Evolutionary conservation across 1,140 invertebrate species (phyloP).

Genomic region (Panulirus ornatus): DNA sequence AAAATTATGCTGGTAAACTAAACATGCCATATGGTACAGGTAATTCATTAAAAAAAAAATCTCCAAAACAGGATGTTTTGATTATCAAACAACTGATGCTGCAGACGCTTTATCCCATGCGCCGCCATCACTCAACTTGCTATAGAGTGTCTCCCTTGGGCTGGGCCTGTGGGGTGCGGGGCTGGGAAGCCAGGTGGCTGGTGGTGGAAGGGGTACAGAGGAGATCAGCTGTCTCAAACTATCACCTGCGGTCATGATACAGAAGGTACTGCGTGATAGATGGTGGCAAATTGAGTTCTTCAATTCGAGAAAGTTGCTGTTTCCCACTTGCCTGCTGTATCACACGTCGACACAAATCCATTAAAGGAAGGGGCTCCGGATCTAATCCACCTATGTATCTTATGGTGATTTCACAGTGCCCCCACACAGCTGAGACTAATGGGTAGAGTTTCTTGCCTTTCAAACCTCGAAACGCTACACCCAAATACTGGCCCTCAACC

Average conservation of each 20-base stretch:
- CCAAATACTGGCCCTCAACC: slow-evolving; percentile 98
- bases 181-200: slow-evolving; percentile 31
- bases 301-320: slow-evolving; percentile 90
- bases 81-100: slow-evolving; percentile 70
- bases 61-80: slow-evolving; percentile 60
- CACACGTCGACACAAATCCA: slow-evolving; percentile 96
- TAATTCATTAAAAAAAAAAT: slow-evolving; percentile 56
- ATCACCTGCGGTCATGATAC: slow-evolving; percentile 82
- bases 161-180: slow-evolving; percentile 25
- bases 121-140: slow-evolving; percentile 45
- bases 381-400: slow-evolving; percentile 98
- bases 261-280: slow-evolving; percentile 96
- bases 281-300: slow-evolving; percentile 92
- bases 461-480: slow-evolving; percentile 96
- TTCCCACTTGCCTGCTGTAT: slow-evolving; percentile 96
- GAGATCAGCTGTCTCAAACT: slow-evolving; percentile 39
- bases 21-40: slow-evolving; percentile 69
- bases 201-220: slow-evolving; percentile 29
- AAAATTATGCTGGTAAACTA: slow-evolving; percentile 71
- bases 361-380: slow-evolving; percentile 96
- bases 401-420: slow-evolving; percentile 99
- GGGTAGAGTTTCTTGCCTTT: slow-evolving; percentile 98
- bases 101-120: slow-evolving; percentile 33
- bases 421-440: slow-evolving; percentile 99
- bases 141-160: slow-evolving; percentile 29